Percentiles rank a stretch among this genome's conserved stretches.
Conservation (phyloP, 2,113 vertebrate genomes). For the Chloroceryle aenea region DNA sequence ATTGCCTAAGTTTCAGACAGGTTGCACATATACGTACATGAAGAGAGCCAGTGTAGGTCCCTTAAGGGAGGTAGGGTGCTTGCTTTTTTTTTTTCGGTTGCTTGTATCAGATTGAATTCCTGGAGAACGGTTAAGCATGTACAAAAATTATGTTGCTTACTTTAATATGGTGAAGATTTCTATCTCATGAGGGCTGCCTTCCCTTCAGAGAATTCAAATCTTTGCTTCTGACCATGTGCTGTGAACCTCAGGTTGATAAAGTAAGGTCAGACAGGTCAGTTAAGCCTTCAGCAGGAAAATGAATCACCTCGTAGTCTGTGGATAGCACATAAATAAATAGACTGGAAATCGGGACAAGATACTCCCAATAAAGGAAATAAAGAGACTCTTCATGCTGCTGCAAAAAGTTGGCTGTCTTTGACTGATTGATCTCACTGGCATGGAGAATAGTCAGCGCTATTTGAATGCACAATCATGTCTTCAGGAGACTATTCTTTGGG, state of each 20-base stretch:
- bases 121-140: not conserved
- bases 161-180: not conserved
- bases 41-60: not conserved
- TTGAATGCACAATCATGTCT: not conserved
- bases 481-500: not conserved
- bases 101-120: not conserved
- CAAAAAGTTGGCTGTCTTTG: not conserved
- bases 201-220: not conserved
- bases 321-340: not conserved
- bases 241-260: not conserved
- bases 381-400: not conserved
- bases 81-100: not conserved
- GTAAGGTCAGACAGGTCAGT: not conserved
- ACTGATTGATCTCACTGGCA: not conserved
- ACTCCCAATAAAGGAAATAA: not conserved
- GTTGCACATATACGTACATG: fast-evolving
- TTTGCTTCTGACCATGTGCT: not conserved
- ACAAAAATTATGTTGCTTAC: not conserved
- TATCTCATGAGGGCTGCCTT: not conserved
- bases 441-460: not conserved
- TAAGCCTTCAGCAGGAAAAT: not conserved
- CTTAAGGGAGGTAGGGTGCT: not conserved
- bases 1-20: not conserved
- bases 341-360: not conserved
- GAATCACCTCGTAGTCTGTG: not conserved